Conservation (phyloP, 1,140 invertebrate species). For the Aphidius gifuensis region DNA sequence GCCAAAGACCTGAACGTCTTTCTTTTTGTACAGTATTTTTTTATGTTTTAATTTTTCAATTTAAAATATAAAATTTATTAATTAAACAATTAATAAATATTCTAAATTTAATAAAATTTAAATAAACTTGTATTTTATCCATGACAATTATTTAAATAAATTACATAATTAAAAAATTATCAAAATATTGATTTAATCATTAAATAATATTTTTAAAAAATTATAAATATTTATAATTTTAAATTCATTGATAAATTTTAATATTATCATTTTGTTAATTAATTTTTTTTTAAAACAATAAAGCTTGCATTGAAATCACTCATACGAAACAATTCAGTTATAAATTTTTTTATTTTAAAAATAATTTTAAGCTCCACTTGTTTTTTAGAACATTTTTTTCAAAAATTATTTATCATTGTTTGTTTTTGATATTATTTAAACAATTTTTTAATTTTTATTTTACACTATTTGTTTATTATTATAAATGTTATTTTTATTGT, state of each 20-base stretch:
- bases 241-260: too few species aligned
- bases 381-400: conserved; percentile 1
- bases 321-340: too few species aligned
- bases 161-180: neutral
- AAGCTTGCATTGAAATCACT: too few species aligned
- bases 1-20: conserved; percentile 16
- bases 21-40: neutral
- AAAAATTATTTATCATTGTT: neutral
- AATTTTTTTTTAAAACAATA: too few species aligned
- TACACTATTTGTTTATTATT: neutral
- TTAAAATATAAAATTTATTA: neutral
- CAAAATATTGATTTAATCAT: neutral
- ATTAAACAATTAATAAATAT: neutral
- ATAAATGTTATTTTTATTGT: neutral
- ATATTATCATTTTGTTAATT: too few species aligned
- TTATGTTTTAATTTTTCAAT: neutral
- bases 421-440: neutral
- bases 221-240: too few species aligned
- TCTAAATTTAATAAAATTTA: too few species aligned
- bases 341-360: too few species aligned
- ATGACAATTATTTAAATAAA: neutral
- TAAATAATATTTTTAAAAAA: neutral
- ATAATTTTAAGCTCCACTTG: too few species aligned
- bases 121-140: neutral
- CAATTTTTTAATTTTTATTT: neutral